Evolutionary conservation across 2,888 invertebrate genomes (phyloP).

Genomic region (Epinotia brunnichana): DNA sequence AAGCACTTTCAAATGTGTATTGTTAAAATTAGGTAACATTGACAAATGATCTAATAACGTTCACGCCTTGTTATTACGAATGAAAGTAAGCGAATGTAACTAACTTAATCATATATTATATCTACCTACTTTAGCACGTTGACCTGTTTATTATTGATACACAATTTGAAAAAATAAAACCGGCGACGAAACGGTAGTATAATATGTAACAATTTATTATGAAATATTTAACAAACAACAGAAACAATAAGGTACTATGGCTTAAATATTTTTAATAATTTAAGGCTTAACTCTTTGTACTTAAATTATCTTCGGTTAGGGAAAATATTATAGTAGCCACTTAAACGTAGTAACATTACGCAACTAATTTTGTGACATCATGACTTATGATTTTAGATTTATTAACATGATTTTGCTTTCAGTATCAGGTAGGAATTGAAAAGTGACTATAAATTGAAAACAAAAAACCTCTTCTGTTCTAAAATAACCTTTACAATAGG

Average conservation of each 20-base stretch:
- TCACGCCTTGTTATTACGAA: slow-evolving; percentile 23
- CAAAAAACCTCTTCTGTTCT: too few relatives aligned
- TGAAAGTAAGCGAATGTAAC: slow-evolving; percentile 10
- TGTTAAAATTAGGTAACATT: slow-evolving; percentile 41
- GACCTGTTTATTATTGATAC: neutral
- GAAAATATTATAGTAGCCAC: neutral
- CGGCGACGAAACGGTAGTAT: neutral
- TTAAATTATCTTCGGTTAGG: slow-evolving; percentile 19
- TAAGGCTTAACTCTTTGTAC: slow-evolving; percentile 27
- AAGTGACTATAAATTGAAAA: too few relatives aligned
- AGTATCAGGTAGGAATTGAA: too few relatives aligned
- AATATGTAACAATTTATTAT: slow-evolving; percentile 32
- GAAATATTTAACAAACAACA: slow-evolving; percentile 9
- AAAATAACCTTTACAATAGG: too few relatives aligned
- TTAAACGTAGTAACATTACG: neutral
- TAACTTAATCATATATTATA: neutral
- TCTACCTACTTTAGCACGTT: neutral
- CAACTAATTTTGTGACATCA: too few relatives aligned
- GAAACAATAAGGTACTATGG: slow-evolving; percentile 9
- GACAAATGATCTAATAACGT: slow-evolving; percentile 34
- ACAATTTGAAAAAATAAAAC: neutral
- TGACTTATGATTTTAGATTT: too few relatives aligned
- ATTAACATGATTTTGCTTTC: too few relatives aligned
- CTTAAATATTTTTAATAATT: slow-evolving; percentile 1
- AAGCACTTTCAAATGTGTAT: slow-evolving; percentile 51